Conservation (phyloP, 2,888 invertebrate genomes). For the Diabrotica balteata region DNA sequence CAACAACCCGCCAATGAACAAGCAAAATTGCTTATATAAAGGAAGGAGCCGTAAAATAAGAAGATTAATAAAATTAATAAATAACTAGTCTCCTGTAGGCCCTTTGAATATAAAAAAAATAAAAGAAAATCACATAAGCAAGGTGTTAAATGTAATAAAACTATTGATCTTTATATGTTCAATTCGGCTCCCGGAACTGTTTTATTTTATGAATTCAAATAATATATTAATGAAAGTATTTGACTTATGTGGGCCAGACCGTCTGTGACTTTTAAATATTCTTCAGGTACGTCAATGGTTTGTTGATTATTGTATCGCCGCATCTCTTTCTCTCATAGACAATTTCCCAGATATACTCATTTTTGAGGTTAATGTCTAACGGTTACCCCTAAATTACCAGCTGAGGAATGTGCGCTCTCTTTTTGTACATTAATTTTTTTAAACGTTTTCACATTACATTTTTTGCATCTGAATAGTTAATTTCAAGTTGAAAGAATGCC, state of each 20-base stretch:
- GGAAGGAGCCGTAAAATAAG: too few species aligned
- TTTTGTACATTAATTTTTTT: slow-evolving; percentile 18
- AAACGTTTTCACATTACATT: slow-evolving; percentile 8
- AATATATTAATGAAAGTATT: too few species aligned
- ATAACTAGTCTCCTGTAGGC: too few species aligned
- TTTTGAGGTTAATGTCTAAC: slow-evolving; percentile 28
- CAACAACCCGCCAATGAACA: too few species aligned
- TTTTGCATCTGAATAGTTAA: slow-evolving; percentile 15
- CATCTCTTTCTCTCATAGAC: slow-evolving; percentile 21
- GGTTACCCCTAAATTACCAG: slow-evolving; percentile 27
- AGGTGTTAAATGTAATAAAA: too few species aligned
- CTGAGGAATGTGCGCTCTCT: slow-evolving; percentile 18
- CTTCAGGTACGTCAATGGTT: slow-evolving; percentile 4
- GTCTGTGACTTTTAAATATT: neutral
- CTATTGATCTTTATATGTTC: too few species aligned
- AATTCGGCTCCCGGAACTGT: too few species aligned
- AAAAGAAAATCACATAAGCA: too few species aligned
- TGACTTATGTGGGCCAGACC: neutral
- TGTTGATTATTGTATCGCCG: slow-evolving; percentile 13
- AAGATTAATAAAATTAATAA: too few species aligned
- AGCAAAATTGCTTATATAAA: too few species aligned
- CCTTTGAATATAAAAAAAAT: too few species aligned
- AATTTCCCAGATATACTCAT: slow-evolving; percentile 26
- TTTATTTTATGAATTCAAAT: too few species aligned
- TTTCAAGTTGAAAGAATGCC: slow-evolving; percentile 12